Evolutionary conservation across 1,140 invertebrate species (phyloP).

Genomic region (Linepithema humile): DNA sequence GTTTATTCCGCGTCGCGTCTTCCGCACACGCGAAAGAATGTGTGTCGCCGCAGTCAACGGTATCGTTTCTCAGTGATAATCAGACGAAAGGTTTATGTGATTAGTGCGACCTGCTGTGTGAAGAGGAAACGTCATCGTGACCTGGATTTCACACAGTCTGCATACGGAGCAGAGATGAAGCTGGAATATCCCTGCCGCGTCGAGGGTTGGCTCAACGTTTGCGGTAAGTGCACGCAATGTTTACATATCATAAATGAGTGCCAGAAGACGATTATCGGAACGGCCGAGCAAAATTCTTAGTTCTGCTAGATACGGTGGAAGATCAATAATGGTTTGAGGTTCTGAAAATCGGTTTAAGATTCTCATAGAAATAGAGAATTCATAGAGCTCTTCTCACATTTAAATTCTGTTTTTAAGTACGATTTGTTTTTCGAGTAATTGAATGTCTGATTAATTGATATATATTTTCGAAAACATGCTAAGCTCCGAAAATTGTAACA

Average conservation of each 20-base stretch:
- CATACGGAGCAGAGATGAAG: slow-evolving; percentile 76
- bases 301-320: background rate
- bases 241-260: background rate
- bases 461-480: background rate
- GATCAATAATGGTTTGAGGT: background rate
- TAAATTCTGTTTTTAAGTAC: background rate
- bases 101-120: slow-evolving; percentile 61
- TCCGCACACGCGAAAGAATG: slow-evolving; percentile 46
- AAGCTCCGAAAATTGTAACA: background rate
- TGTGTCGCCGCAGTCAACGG: slow-evolving; percentile 51
- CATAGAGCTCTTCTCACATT: no score
- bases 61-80: slow-evolving; percentile 65
- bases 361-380: no score
- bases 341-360: background rate
- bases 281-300: background rate
- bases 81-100: slow-evolving; percentile 69
- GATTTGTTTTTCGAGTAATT: background rate
- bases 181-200: slow-evolving; percentile 86
- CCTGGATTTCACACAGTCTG: slow-evolving; percentile 13
- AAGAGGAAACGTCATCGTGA: slow-evolving; percentile 27
- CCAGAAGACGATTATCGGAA: background rate
- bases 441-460: background rate
- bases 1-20: slow-evolving; percentile 14
- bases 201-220: slow-evolving; percentile 87
- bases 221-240: slow-evolving; percentile 82